Conservation (phyloP, 2,888 invertebrate species). For the Drosophila kuntzei region DNA sequence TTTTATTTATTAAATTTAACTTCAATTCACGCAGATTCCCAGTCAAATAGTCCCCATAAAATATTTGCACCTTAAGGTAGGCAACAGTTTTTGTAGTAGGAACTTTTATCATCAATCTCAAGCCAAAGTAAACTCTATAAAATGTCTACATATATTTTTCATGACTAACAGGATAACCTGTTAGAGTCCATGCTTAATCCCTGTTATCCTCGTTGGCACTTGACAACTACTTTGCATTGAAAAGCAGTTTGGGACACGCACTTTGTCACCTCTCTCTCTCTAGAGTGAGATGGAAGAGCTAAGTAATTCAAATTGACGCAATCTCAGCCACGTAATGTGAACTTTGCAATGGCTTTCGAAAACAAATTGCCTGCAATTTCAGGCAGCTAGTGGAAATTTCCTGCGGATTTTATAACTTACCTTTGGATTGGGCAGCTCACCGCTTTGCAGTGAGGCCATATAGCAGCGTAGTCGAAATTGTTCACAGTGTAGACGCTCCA, state of each 20-base stretch:
- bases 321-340: slow-evolving; percentile 56
- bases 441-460: slow-evolving; percentile 97
- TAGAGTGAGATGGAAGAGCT: slow-evolving; percentile 13
- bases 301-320: slow-evolving; percentile 66
- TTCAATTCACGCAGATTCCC: no score
- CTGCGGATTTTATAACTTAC: slow-evolving; percentile 86
- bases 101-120: slow-evolving; percentile 7
- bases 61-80: no score
- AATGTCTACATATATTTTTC: slow-evolving; percentile 12
- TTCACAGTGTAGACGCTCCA: slow-evolving; percentile 97
- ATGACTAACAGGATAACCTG: slow-evolving; percentile 15
- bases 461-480: slow-evolving; percentile 98
- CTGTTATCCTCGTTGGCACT: slow-evolving; percentile 48
- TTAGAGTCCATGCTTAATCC: slow-evolving; percentile 14
- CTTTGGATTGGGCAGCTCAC: slow-evolving; percentile 98
- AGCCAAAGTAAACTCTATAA: slow-evolving; percentile 14
- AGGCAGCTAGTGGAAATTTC: neutral
- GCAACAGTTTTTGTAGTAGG: no score
- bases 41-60: no score
- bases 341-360: slow-evolving; percentile 53
- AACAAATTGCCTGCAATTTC: slow-evolving; percentile 14
- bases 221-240: slow-evolving; percentile 59
- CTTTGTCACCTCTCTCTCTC: slow-evolving; percentile 41
- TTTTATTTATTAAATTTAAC: no score
- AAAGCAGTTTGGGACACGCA: slow-evolving; percentile 56